Percentiles rank a stretch among this genome's conserved stretches.
Evolutionary conservation across 2,113 vertebrate genomes (phyloP).

Genomic region (Stegastes partitus): DNA sequence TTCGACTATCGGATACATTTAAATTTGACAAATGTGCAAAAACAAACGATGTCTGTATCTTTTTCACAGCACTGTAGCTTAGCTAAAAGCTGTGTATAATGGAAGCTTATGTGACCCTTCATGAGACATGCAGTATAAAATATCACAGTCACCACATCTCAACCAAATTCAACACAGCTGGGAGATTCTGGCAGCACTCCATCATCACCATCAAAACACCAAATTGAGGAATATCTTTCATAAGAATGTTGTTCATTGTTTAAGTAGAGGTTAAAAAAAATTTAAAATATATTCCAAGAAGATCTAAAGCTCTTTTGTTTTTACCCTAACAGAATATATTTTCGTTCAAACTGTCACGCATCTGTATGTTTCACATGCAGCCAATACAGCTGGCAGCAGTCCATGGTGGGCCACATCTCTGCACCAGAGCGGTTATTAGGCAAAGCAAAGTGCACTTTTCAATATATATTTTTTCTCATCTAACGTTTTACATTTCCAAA

Average conservation of each 20-base stretch:
- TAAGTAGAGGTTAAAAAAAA: neutral
- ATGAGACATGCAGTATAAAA: no score
- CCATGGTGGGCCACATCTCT: neutral
- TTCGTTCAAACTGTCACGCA: neutral
- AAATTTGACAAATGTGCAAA: no score
- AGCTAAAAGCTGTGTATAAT: no score
- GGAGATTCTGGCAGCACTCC: neutral
- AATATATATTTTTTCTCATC: neutral
- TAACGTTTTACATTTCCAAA: slow-evolving; percentile 21
- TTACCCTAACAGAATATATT: neutral
- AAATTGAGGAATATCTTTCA: neutral
- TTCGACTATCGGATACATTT: no score
- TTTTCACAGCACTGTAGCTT: no score
- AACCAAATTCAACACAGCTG: neutral
- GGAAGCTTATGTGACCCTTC: neutral
- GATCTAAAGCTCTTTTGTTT: neutral
- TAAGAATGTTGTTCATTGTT: neutral
- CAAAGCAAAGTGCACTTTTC: neutral
- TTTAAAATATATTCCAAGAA: neutral
- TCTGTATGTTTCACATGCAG: neutral
- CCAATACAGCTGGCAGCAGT: neutral
- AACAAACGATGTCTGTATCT: no score
- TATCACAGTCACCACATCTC: neutral
- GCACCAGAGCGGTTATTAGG: slow-evolving; percentile 11
- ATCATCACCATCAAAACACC: neutral